Base-by-base conservation (phyloP, 1,140 invertebrate species). In the Achroia grisella region DNA sequence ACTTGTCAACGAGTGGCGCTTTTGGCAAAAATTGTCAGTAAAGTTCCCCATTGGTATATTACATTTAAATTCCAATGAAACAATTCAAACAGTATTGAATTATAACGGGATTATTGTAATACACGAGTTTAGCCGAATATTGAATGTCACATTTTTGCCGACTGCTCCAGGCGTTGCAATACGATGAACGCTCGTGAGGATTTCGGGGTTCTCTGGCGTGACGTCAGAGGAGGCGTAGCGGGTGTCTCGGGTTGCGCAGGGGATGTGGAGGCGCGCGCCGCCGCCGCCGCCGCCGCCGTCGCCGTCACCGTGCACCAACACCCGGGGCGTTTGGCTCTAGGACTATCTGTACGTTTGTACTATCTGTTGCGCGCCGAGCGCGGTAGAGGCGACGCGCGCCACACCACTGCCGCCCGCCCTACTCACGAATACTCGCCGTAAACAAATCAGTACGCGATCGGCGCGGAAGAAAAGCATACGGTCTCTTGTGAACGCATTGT, bases 361-460 rank as follows among this genome's bases (percentile, higher is more conserved):
- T 63, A 72, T 70, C 72, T 71, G 68, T 72, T 71, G 71, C 77
- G 68, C 75, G 67, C 65, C 64, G 73, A 59, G 55, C 65, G 68
- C 64, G 61, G 62, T 62, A 56, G 62, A 64, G 64, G 71, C 68
- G 61, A 60, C 54, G 56, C 66, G 48, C 54, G 56, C 66, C 45
- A 56, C 44, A 41, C 52, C 48, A 44, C 48, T 39, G 54, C 52
- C 56, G 57, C 57, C 68, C 63, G 70, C 68, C 65, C 60, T 60
- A 2, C 35, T 17, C 9, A n/a, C 10, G 31, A 37, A 54, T 57
- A 42, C 40, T 33, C 44, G 23, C 44, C 59, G 56, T 64, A 72
- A 69, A 67, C 53, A 56, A 57, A 63, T 62, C 60, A 56, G 36
- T 56, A 49, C 52, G 48, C 41, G 43, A 17, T 43, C 52, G 43